These are phyloP conservation scores for Acleris laterana DNA, from an alignment of 2,888 invertebrate species.

Conservation along the genomic window DNA sequence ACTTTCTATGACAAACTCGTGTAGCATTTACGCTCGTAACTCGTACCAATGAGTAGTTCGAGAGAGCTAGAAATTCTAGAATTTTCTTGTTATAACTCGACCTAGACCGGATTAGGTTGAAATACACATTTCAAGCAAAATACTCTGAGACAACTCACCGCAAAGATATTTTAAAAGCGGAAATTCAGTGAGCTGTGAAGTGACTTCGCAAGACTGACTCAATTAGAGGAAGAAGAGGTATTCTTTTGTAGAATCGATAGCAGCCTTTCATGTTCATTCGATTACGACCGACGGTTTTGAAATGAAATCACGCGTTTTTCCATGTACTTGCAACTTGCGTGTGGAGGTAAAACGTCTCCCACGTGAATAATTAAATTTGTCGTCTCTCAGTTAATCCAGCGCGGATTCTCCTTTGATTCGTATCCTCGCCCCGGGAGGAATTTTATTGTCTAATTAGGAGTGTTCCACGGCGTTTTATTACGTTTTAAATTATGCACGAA, in stretches of 20 bases:
- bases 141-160: no score
- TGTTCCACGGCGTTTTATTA: conserved; percentile 68
- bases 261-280: background rate
- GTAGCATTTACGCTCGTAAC: background rate
- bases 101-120: background rate
- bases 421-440: conserved; percentile 40
- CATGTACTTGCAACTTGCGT: background rate
- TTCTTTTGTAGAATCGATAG: no score
- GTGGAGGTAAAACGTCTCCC: conserved; percentile 23
- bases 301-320: conserved; percentile 12
- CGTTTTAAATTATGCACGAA: conserved; percentile 69
- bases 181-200: no score
- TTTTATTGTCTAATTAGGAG: conserved; percentile 67
- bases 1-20: background rate
- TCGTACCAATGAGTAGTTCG: background rate
- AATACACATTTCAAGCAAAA: no score
- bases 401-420: conserved; percentile 43
- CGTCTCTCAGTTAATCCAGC: conserved; percentile 42
- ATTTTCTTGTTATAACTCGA: background rate
- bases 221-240: no score
- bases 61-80: background rate
- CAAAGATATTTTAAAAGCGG: no score
- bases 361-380: conserved; percentile 37
- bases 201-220: no score
- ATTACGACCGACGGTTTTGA: background rate